Evolutionary conservation across 1,140 invertebrate genomes (phyloP).

Genomic region (Drosophila auraria): DNA sequence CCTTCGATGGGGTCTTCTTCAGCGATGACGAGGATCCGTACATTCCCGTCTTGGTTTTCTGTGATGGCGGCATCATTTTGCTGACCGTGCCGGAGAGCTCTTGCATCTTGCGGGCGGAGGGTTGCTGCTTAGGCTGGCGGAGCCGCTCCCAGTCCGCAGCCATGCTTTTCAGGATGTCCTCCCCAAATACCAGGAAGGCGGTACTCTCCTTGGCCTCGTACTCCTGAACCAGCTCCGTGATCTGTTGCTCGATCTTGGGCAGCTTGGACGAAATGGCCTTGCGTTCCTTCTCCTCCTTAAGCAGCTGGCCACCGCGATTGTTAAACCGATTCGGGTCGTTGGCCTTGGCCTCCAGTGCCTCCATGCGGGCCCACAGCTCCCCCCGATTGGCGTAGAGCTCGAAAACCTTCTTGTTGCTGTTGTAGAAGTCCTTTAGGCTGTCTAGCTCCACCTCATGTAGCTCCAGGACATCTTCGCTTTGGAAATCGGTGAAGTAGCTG

Average conservation of each 20-base stretch:
- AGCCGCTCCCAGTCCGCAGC: conserved; percentile 86
- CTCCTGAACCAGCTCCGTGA: conserved; percentile 85
- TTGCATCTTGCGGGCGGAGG: conserved; percentile 46
- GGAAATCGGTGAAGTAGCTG: conserved; percentile 87
- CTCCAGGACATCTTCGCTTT: conserved; percentile 90
- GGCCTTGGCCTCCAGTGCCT: conserved; percentile 89
- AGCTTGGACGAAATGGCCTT: conserved; percentile 89
- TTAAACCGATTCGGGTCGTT: conserved; percentile 92
- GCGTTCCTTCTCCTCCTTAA: conserved; percentile 93
- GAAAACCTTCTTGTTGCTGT: conserved; percentile 88
- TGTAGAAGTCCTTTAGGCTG: conserved; percentile 88
- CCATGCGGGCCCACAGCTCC: conserved; percentile 88
- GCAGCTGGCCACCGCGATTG: conserved; percentile 92
- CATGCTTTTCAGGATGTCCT: conserved; percentile 86
- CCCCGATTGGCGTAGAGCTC: conserved; percentile 87
- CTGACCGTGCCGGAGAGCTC: background rate
- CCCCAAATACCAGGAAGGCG: conserved; percentile 87
- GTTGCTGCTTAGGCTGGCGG: conserved; percentile 74
- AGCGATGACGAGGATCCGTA: conserved; percentile 5
- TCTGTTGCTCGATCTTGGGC: conserved; percentile 88
- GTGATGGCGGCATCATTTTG: conserved; percentile 18
- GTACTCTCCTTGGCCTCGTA: conserved; percentile 85
- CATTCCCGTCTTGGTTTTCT: background rate
- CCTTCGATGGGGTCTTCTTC: conserved; percentile 40
- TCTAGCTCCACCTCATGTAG: conserved; percentile 90